Evolutionary conservation across 2,888 invertebrate species (phyloP).

Genomic region (Leucoma salicis): DNA sequence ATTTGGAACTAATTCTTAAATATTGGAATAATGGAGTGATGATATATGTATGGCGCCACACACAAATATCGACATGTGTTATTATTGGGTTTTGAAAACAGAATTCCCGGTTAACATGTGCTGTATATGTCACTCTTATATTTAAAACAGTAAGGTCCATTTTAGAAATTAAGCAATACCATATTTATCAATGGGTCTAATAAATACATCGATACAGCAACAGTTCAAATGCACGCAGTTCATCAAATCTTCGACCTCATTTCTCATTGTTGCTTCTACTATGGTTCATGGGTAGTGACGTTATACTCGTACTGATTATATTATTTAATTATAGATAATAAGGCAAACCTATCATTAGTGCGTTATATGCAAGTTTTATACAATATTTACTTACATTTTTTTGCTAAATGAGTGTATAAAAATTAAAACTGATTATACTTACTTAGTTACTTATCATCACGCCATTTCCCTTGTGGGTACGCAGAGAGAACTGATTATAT

Average conservation of each 20-base stretch:
- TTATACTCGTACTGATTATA: too few species aligned
- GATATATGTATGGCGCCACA: conserved; percentile 57
- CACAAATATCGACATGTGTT: conserved; percentile 54
- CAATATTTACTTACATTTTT: too few species aligned
- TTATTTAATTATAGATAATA: too few species aligned
- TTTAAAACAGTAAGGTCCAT: conserved; percentile 20
- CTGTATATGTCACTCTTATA: conserved; percentile 18
- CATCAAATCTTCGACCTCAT: conserved; percentile 70
- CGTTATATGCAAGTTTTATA: too few species aligned
- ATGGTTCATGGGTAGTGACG: too few species aligned
- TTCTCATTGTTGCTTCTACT: conserved; percentile 56
- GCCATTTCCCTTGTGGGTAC: too few species aligned
- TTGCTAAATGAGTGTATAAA: too few species aligned
- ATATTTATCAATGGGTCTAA: conserved; percentile 36
- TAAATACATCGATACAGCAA: conserved; percentile 63
- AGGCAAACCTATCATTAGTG: too few species aligned
- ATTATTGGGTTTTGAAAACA: conserved; percentile 15
- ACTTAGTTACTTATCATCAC: too few species aligned
- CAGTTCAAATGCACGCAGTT: conserved; percentile 62
- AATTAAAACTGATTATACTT: too few species aligned
- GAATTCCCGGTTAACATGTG: conserved; percentile 1
- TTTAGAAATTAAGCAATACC: conserved; percentile 14
- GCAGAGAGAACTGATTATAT: too few species aligned
- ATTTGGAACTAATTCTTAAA: conserved; percentile 40
- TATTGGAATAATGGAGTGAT: conserved; percentile 58